Base-by-base conservation (phyloP, 2,797 vertebrate species). In the Notolabrus celidotus region DNA sequence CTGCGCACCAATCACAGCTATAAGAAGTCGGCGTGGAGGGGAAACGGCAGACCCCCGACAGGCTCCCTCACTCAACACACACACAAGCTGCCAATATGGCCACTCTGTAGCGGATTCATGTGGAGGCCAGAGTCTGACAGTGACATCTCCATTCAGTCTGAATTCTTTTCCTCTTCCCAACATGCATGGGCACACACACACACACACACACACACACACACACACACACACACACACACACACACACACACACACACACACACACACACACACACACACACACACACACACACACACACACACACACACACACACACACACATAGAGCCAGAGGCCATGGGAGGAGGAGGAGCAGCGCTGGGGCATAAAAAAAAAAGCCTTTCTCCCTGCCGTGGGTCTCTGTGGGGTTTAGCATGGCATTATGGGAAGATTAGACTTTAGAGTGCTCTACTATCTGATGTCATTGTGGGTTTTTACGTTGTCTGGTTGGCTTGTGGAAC, bases 71-170 rank as follows among this genome's bases (percentile, higher is more conserved):
- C 84, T 77, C 87, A 74, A 53, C 82, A 69, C 33, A 64, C 56
- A 71, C 71, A 86, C 76, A 83, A 83, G 74, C 88, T 90, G 88
- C 89, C 91, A 92, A 92, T 90, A 91, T 80, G 91, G 89, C 75
- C 86, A 80, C 83, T 88, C 83, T 89, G 77, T 73, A 88, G 86
- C 70, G 25, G 83, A 90, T 90, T 89, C 87, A 88, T 84, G 89
- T 47, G 81, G 84, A 89, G 85, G 83, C 89, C 80, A 74, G 84
- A 69, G 77, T 90, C 89, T 92, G 92, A 93, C 93, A 94, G 91
- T 94, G 92, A 94, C 93, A 93, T 93, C 93, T 94, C 92, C 91
- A 93, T 94, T 92, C 89, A 91, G 78, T 88, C 83, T 51, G 70
- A 87, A 91, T 88, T 89, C 82, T 85, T 89, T 90, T 84, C 87